Evolutionary conservation across 2,888 invertebrate genomes (phyloP).

Genomic region (Metalampra italica): DNA sequence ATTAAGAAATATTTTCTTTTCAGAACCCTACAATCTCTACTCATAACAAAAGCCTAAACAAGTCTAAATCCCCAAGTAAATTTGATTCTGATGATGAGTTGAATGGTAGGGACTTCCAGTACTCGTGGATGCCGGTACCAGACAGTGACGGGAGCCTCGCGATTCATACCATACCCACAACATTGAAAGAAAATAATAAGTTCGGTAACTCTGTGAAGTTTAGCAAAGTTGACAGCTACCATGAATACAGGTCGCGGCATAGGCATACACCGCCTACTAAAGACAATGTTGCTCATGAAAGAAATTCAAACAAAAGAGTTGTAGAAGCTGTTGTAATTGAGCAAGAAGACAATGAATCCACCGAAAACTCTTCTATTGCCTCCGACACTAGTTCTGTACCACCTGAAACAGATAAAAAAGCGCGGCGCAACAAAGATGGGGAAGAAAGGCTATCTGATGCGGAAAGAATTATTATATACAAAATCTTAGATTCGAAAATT

Average conservation of each 20-base stretch:
- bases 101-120: conserved; percentile 45
- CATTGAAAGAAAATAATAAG: conserved; percentile 38
- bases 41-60: conserved; percentile 15
- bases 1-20: conserved; percentile 13
- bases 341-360: conserved; percentile 29
- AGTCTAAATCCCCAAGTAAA: conserved; percentile 36
- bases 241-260: conserved; percentile 66
- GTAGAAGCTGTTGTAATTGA: conserved; percentile 41
- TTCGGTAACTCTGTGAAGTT: conserved; percentile 58
- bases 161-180: conserved; percentile 58
- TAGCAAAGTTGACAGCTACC: conserved; percentile 60
- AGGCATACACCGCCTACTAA: conserved; percentile 72
- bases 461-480: conserved; percentile 65
- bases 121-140: conserved; percentile 72
- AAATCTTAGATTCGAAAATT: conserved; percentile 51
- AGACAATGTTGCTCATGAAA: conserved; percentile 24
- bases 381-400: conserved; percentile 50
- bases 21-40: conserved; percentile 27
- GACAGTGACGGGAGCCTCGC: conserved; percentile 58
- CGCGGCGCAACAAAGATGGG: conserved; percentile 13
- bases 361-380: conserved; percentile 31
- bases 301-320: conserved; percentile 16
- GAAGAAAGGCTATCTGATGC: conserved; percentile 40
- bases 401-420: conserved; percentile 24
- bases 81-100: conserved; percentile 25